Conservation (phyloP, 2,888 invertebrate species). For the Sericinus montela region DNA sequence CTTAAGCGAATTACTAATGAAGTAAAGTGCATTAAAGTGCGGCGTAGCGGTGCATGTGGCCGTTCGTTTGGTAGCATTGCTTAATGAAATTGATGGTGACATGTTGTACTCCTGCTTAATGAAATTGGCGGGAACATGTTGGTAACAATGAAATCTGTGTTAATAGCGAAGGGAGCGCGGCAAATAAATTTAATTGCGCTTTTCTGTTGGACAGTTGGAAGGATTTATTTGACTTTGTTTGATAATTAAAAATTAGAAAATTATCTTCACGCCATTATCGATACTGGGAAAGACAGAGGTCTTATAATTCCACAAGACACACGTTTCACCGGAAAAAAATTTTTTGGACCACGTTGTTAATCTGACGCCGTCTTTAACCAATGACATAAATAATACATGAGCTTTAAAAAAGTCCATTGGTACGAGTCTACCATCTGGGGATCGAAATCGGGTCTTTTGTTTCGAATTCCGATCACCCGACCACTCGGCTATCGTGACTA, state of each 20-base stretch:
- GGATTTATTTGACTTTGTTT: neutral
- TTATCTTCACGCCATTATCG: too few species aligned
- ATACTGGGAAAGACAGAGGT: too few species aligned
- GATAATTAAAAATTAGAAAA: neutral
- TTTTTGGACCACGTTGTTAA: too few species aligned
- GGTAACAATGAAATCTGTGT: slow-evolving; percentile 1
- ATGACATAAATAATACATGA: too few species aligned
- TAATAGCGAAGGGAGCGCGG: neutral
- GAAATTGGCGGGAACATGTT: slow-evolving; percentile 4
- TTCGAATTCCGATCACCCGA: too few species aligned
- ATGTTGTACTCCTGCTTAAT: slow-evolving; percentile 7
- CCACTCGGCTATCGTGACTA: too few species aligned
- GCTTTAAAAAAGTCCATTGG: too few species aligned
- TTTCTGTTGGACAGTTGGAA: neutral
- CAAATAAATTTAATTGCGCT: neutral
- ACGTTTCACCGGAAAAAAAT: too few species aligned
- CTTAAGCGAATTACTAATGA: neutral
- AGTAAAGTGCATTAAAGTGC: neutral
- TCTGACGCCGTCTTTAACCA: too few species aligned
- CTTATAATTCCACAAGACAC: too few species aligned
- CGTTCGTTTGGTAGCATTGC: neutral
- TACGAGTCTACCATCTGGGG: too few species aligned
- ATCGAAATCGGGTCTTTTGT: too few species aligned
- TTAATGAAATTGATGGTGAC: slow-evolving; percentile 7
- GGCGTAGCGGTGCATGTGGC: neutral